These are phyloP conservation scores for Thamnophis elegans DNA, from an alignment of 2,797 vertebrate genomes.

Conservation along the genomic window DNA sequence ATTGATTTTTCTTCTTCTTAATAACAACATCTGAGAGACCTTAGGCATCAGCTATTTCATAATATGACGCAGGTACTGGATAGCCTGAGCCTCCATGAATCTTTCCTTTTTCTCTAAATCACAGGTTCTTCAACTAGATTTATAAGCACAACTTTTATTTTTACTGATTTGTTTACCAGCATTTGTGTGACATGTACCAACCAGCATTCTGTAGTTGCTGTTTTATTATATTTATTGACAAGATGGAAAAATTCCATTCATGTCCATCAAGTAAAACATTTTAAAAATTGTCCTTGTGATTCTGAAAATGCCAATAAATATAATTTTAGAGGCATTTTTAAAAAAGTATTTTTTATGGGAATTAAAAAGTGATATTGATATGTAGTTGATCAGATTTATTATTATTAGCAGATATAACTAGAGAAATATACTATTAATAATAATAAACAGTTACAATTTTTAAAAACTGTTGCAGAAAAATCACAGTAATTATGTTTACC, in stretches of 20 bases:
- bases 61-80: background rate
- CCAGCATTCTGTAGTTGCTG: background rate
- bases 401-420: background rate
- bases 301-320: background rate
- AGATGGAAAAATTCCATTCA: background rate
- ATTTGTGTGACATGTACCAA: background rate
- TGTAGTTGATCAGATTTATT: background rate
- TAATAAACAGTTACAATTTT: background rate
- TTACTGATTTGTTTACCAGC: background rate
- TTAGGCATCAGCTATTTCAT: background rate
- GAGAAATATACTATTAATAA: background rate
- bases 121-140: background rate
- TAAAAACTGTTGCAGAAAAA: background rate
- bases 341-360: background rate
- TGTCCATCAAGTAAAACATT: background rate
- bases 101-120: background rate
- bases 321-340: background rate
- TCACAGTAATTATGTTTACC: background rate
- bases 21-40: background rate
- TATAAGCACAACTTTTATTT: background rate
- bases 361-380: background rate
- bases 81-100: background rate
- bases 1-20: background rate
- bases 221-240: background rate
- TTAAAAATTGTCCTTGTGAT: background rate